Evolutionary conservation across 1,140 invertebrate species (phyloP), one percentile per base, ranked within the genome.

Genomic region (Euschistus heros): DNA sequence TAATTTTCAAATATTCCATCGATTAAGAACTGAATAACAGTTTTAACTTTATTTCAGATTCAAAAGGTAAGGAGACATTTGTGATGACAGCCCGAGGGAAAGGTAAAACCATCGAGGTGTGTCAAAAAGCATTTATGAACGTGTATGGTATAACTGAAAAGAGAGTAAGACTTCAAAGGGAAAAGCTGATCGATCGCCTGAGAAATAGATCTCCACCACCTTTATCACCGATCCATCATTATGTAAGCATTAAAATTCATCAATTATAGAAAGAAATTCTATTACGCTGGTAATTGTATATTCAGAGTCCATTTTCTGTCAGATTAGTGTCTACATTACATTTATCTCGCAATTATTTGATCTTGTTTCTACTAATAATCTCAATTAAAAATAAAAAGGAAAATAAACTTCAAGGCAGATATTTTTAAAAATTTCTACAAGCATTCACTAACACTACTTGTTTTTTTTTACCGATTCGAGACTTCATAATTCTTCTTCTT

Each of bases 71-170:
- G 24, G 54, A 18, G 15, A 62, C 65, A n/a, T 68, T 33, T 62
- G 50, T 63, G 20, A 44, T 59, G 14, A 52, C 17, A 24, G 27
- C 60, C 27, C 33, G 46, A 42, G 63, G 55, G n/a, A 66, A 47
- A 15, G 65, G 68, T 69, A 17, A 74, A 50, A 73, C 71, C 26
- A 74, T 78, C 7, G 78, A 80, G 67, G 77, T 79, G 8, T 80
- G 78, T 67, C 78, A 79, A 68, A 80, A 80, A 73, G 78, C 78
- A 26, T 80, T 79, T 67, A 77, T 79, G 67, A 79, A 78, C 70
- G 73, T 77, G 26, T 80, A 78, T 70, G 77, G 76, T 18, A 77
- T 80, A 64, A 79, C 78, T 18, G 79, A 79, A n/a, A 80, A 80
- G 72, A 68, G 78, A 59, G 76, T 79, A 17, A 69, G 78, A 60